These are phyloP conservation scores for Neria commutata DNA, from an alignment of 2,888 invertebrate species.

Conservation along the genomic window DNA sequence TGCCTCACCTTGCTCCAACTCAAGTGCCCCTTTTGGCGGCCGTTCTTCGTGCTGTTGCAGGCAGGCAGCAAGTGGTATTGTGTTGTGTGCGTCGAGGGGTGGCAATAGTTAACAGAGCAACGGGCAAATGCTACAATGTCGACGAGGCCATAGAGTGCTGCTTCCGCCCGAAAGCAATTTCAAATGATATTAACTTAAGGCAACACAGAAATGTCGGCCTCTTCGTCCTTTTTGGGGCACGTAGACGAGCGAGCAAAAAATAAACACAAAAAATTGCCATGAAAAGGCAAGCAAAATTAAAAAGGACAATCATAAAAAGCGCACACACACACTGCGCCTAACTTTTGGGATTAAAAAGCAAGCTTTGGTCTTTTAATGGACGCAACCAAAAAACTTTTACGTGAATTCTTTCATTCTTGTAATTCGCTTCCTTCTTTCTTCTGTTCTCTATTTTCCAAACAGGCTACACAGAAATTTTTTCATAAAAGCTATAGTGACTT, in stretches of 20 bases:
- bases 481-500: too few relatives aligned
- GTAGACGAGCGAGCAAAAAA: not conserved
- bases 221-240: too few relatives aligned
- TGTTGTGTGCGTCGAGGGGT: not conserved
- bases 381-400: too few relatives aligned
- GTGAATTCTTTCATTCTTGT: too few relatives aligned
- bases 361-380: too few relatives aligned
- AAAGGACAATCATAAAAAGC: constrained; percentile 6
- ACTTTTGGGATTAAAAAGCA: too few relatives aligned
- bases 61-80: too few relatives aligned
- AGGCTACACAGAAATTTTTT: too few relatives aligned
- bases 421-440: too few relatives aligned
- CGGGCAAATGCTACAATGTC: not conserved
- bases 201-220: constrained; percentile 2
- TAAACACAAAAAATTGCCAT: constrained; percentile 8
- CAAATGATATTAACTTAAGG: constrained; percentile 14
- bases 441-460: too few relatives aligned
- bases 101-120: not conserved
- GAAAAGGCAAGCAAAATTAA: constrained; percentile 14
- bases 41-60: not conserved
- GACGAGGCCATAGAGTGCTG: constrained; percentile 5
- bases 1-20: too few relatives aligned
- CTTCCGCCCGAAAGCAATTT: not conserved
- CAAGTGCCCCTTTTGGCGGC: constrained; percentile 22
- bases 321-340: not conserved